Base-by-base conservation (phyloP, 2,113 vertebrate species). In the sheep (Ovis aries) region DNA sequence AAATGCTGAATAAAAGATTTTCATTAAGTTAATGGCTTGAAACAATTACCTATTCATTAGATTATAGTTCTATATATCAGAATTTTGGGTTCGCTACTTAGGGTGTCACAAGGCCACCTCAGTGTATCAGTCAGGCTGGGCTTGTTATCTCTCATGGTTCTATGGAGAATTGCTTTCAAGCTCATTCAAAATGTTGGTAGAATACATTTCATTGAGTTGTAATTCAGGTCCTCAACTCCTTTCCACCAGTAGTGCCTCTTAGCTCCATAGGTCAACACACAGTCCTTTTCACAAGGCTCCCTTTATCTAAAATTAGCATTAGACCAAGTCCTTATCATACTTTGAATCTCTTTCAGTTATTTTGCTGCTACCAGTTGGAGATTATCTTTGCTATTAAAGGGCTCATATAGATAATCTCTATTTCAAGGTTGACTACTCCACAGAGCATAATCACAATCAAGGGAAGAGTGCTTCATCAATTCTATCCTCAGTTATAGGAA, bases 221-320 rank as follows among this genome's bases (percentile, higher is more conserved):
- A 55, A 17, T 3, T 55, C 1, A 74, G 3, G 14, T 94, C 17
- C 11, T 15, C 3, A 33, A 50, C 53, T 77, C 10, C 19, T 53
- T 10, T 60, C 13, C 2, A 15, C 11, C 48, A 19, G 11, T 80
- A 53, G 80, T 21, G 2, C 31, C 14, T 82, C 17, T 93, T 10
- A 21, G 29, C 2, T 12, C 5, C 31, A 71, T 9, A 43, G 21
- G 48, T 0, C 13, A 43, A 80, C 33, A 2, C 5, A 31, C 3
- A 62, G 7, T 50, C 19, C n/a, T 82, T 87, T 27, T 90, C 40
- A 53, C 6, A 50, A 88, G 4, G 3, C 1, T 8, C 0, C 14
- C 33, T 87, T 40, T 5, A 19, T 91, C 62, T 64, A 50, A 36
- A 83, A 62, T 14, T 15, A 88, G 36, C 14, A 62, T 55, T 43